These are phyloP conservation scores for Plebejus anna DNA, from an alignment of 2,888 invertebrate genomes.

Conservation along the genomic window DNA sequence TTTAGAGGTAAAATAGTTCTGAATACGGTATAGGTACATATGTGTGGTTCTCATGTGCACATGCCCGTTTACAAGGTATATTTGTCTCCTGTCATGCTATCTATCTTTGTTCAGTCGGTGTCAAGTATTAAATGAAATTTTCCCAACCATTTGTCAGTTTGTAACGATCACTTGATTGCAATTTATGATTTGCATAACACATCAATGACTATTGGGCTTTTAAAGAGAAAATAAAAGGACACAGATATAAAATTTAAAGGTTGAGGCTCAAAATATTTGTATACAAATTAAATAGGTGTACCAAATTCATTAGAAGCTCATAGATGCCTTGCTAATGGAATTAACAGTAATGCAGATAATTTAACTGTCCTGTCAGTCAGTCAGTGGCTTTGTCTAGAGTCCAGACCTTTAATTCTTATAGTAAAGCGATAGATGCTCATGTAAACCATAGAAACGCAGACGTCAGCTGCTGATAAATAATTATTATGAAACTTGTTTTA, in stretches of 20 bases:
- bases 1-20: not conserved
- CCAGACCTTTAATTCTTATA: not conserved
- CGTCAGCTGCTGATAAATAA: not conserved
- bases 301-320: too few relatives aligned
- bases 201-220: not conserved
- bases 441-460: not conserved
- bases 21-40: not conserved
- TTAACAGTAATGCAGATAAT: too few relatives aligned
- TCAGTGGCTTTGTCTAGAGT: too few relatives aligned
- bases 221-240: not conserved
- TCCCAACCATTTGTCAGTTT: conserved; percentile 25
- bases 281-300: not conserved
- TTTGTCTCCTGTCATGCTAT: conserved; percentile 32
- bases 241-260: not conserved
- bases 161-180: conserved; percentile 11
- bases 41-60: conserved; percentile 29
- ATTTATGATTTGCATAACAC: conserved; percentile 8
- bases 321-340: too few relatives aligned
- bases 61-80: conserved; percentile 30
- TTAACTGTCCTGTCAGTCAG: too few relatives aligned
- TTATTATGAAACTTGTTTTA: not conserved
- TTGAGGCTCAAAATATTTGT: not conserved
- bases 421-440: not conserved
- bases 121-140: conserved; percentile 28
- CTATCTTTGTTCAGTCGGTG: conserved; percentile 29